These are phyloP conservation scores for Zaprionus davidi DNA, from an alignment of 1,140 invertebrate genomes.

Conservation along the genomic window DNA sequence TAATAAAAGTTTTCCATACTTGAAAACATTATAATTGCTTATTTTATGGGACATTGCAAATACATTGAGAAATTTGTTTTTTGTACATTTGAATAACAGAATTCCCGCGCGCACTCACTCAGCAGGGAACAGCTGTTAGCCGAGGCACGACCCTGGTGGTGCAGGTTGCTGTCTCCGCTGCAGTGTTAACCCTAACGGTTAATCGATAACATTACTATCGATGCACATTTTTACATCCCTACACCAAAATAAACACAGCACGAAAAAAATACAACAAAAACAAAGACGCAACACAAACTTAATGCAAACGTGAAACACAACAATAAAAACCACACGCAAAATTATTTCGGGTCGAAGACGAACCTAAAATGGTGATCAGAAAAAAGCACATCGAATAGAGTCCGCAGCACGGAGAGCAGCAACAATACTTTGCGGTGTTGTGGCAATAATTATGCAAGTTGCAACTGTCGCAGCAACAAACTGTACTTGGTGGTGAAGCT, in stretches of 20 bases:
- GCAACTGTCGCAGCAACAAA: conserved; percentile 53
- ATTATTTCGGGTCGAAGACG: neutral
- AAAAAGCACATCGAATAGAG: neutral
- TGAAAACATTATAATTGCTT: neutral
- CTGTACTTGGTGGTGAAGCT: conserved; percentile 42
- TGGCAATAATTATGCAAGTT: conserved; percentile 80
- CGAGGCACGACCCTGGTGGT: conserved; percentile 10
- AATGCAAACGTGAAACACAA: conserved; percentile 31
- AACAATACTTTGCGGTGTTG: neutral
- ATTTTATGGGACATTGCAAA: neutral
- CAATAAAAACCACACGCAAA: conserved; percentile 1
- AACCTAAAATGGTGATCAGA: conserved; percentile 18
- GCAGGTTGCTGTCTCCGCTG: conserved; percentile 2
- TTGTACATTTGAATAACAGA: conserved; percentile 7
- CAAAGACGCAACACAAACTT: conserved; percentile 41
- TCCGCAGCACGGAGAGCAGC: neutral
- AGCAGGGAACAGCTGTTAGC: conserved; percentile 7
- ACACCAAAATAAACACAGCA: conserved; percentile 54
- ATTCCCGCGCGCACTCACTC: neutral
- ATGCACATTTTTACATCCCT: conserved; percentile 47
- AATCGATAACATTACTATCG: conserved; percentile 38
- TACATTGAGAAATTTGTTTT: neutral
- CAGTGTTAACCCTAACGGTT: neutral
- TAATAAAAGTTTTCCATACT: neutral
- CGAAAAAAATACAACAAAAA: conserved; percentile 54